These are phyloP conservation scores for Eristalis pertinax DNA, from an alignment of 2,888 invertebrate species.

Conservation along the genomic window DNA sequence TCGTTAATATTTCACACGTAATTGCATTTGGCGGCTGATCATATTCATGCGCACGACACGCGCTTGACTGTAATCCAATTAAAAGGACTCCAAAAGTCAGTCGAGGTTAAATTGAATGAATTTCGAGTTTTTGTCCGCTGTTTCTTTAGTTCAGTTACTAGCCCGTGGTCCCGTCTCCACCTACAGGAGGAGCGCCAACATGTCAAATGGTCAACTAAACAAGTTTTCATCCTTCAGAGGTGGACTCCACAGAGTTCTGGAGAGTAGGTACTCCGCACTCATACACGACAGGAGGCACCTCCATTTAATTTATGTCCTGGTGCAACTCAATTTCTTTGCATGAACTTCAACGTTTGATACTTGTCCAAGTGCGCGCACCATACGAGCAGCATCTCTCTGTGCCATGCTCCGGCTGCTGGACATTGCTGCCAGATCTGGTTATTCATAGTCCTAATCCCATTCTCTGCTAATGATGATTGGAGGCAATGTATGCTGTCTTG, in stretches of 20 bases:
- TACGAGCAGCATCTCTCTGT: background rate
- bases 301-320: slow-evolving; percentile 69
- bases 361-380: slow-evolving; percentile 16
- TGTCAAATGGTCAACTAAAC: slow-evolving; percentile 65
- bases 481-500: slow-evolving; percentile 71
- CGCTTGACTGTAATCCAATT: slow-evolving; percentile 49
- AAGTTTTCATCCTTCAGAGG: slow-evolving; percentile 46
- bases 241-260: background rate
- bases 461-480: slow-evolving; percentile 70
- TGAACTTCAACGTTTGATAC: slow-evolving; percentile 67
- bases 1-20: slow-evolving; percentile 63
- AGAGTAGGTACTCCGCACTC: slow-evolving; percentile 30
- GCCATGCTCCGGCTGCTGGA: slow-evolving; percentile 1
- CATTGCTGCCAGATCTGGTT: slow-evolving; percentile 63
- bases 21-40: slow-evolving; percentile 61
- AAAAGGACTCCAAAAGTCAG: slow-evolving; percentile 35
- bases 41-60: slow-evolving; percentile 25
- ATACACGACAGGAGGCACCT: slow-evolving; percentile 46
- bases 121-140: slow-evolving; percentile 2
- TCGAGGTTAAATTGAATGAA: slow-evolving; percentile 31
- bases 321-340: slow-evolving; percentile 71
- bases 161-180: slow-evolving; percentile 38
- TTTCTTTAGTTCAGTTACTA: slow-evolving; percentile 25
- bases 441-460: slow-evolving; percentile 71
- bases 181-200: slow-evolving; percentile 55